Evolutionary conservation across 2,888 invertebrate species (phyloP), one percentile per base, ranked within the genome.

Genomic region (Drosophila gaucha): DNA sequence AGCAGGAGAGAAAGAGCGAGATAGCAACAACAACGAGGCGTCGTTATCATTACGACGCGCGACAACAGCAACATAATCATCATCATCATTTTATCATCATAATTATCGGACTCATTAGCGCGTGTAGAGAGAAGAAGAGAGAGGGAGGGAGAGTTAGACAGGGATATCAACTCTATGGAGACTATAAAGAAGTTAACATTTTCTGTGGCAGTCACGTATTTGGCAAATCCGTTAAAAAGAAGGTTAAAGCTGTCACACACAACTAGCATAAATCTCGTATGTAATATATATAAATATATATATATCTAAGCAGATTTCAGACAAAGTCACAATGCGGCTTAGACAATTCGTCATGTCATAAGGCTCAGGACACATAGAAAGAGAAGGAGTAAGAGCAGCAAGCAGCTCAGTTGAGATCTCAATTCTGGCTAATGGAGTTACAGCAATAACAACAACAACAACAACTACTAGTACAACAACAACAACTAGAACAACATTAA

Each of bases 61-160:
- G 41, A 73, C 74, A 58, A 26, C 41, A 70, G n/a, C 58, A 55
- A 4, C 20, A 35, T 1, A 54, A 52, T 24, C 41, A 56, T 55
- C 76, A 80, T 75, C 78, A 84, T 75, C 73, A 83, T 84, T 80
- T 76, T 84, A 86, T 87, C 83, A 86, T 84, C 83, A 88, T 82
- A 86, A 86, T 84, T 85, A 86, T 82, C 36, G 70, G 54, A 67
- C 65, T 71, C 76, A 82, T 78, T 77, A 85, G 79, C 67, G 83
- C 86, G 67, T 73, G 47, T 33, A 43, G 36, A 24, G 26, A 28
- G 16, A 18, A 10, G 24, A 10, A 31, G 20, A 1, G 24, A 8
- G 12, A 10, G 12, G 3, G 2, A 26, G 36, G 16, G 24, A 33
- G 22, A 18, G 2, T n/a, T n/a, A n/a, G n/a, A n/a, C n/a, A n/a